These are phyloP conservation scores for Trogon surrucura DNA, from an alignment of 2,113 vertebrate species.

Conservation along the genomic window DNA sequence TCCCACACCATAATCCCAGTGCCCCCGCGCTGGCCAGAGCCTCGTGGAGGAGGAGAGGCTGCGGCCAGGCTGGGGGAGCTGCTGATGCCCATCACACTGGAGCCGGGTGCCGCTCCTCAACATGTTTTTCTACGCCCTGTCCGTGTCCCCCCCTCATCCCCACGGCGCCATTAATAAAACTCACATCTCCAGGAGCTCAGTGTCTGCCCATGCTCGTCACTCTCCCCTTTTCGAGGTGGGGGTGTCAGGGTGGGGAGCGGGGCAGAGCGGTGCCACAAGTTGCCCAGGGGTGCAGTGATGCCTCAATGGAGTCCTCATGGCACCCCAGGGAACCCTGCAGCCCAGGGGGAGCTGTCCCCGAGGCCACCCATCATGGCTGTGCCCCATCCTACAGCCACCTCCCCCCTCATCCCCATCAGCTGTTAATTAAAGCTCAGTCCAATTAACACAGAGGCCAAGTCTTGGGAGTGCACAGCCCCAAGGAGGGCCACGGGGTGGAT, in stretches of 20 bases:
- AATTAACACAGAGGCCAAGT: background rate
- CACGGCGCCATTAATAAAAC: slow-evolving; percentile 43
- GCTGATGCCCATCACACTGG: background rate
- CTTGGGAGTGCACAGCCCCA: too few relatives aligned
- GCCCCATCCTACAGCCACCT: background rate
- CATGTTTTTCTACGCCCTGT: background rate
- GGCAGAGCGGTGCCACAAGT: background rate
- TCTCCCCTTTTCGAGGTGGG: background rate
- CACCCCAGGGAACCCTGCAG: background rate
- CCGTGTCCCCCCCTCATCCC: background rate
- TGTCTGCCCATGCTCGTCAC: background rate
- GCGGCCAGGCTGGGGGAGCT: background rate
- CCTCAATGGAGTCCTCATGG: fast-evolving
- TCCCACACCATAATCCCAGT: background rate
- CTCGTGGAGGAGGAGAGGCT: background rate
- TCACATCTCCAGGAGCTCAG: background rate
- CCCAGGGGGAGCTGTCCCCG: background rate
- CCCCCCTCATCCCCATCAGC: background rate
- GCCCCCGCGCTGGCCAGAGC: background rate
- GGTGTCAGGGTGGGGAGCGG: too few relatives aligned
- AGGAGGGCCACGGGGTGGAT: background rate
- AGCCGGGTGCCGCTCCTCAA: background rate
- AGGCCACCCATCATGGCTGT: too few relatives aligned
- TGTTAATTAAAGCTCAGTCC: background rate
- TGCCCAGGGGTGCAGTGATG: background rate